Base-by-base conservation (phyloP, 2,797 vertebrate genomes). In the Myotis myotis region DNA sequence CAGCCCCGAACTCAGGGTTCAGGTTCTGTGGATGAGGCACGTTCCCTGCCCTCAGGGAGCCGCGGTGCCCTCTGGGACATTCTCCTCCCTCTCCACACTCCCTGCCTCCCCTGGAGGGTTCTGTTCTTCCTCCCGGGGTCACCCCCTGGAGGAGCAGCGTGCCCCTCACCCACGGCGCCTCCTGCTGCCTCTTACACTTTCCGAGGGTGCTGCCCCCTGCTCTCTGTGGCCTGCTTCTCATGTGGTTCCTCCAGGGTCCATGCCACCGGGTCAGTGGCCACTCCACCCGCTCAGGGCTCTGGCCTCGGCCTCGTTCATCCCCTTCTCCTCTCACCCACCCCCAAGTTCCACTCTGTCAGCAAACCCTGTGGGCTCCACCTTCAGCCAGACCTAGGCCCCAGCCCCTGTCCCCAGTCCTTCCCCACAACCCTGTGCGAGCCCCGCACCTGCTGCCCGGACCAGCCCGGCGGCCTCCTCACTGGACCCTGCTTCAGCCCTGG, bases 191-290 rank as follows among this genome's bases (percentile, higher is more conserved):
- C 62, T 28, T 16, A 5, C 0, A 8, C 28, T 44, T 36, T 23
- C 82, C 9, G 38, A n/a, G 19, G 51, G 44, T 33, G 20, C 17
- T 8, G 38, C 85, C 22, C 22, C 22, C 23, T 9, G 15, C n/a
- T 19, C 44, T 13, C 23, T 1, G 23, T 60, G 3, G 44, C 49
- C n/a, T 28, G 13, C 17, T 4, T 33, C 62, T 22, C 55, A 38
- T 12, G 0, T 2, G 22, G 1, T 0, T 16, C 25, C 36, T 47
- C 28, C 25, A 1, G 4, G 7, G 72, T 12, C 62, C 5, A 1
- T 16, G 3, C 23, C 23, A 7, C 7, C 64, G 7, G 41, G 60
- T 23, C 17, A n/a, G 2, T 23, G 60, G 68, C 68, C 15, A 6
- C 9, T 8, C 81, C 11, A 15, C 25, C n/a, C 36, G 36, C 5